Evolutionary conservation across 2,888 invertebrate genomes (phyloP).

Genomic region (Bellardia pandia): DNA sequence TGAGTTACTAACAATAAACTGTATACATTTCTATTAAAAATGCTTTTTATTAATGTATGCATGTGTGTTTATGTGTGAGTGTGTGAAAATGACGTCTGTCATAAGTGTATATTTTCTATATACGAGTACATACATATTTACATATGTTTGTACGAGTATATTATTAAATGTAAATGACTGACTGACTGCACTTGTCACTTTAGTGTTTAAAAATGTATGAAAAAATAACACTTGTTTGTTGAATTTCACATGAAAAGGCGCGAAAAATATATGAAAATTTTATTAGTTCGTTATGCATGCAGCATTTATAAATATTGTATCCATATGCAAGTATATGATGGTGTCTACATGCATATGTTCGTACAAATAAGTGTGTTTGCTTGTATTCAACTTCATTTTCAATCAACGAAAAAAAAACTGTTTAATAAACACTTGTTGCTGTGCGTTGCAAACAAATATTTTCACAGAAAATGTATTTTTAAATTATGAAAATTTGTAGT

Average conservation of each 20-base stretch:
- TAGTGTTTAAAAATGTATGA: constrained; percentile 69
- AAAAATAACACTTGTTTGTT: constrained; percentile 69
- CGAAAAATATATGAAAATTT: constrained; percentile 74
- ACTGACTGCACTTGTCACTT: constrained; percentile 70
- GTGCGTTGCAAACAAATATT: constrained; percentile 9
- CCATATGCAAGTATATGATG: background rate
- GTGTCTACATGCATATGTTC: background rate
- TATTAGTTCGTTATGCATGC: constrained; percentile 73
- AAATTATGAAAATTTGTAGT: constrained; percentile 62
- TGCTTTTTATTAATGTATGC: constrained; percentile 1
- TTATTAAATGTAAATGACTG: constrained; percentile 50
- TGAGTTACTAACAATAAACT: constrained; percentile 54
- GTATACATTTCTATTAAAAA: constrained; percentile 67
- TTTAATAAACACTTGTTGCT: constrained; percentile 67
- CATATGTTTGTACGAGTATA: too few species aligned
- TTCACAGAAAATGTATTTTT: constrained; percentile 3
- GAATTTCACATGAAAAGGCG: constrained; percentile 69
- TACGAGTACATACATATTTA: background rate
- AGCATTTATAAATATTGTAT: constrained; percentile 28
- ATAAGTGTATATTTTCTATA: constrained; percentile 46
- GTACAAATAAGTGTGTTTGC: constrained; percentile 23
- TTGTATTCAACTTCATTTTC: constrained; percentile 62
- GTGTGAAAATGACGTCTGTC: constrained; percentile 48
- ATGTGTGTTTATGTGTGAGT: background rate
- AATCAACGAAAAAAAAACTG: constrained; percentile 47